These are phyloP conservation scores for Leucozona laternaria DNA, from an alignment of 2,888 invertebrate genomes.

Conservation along the genomic window DNA sequence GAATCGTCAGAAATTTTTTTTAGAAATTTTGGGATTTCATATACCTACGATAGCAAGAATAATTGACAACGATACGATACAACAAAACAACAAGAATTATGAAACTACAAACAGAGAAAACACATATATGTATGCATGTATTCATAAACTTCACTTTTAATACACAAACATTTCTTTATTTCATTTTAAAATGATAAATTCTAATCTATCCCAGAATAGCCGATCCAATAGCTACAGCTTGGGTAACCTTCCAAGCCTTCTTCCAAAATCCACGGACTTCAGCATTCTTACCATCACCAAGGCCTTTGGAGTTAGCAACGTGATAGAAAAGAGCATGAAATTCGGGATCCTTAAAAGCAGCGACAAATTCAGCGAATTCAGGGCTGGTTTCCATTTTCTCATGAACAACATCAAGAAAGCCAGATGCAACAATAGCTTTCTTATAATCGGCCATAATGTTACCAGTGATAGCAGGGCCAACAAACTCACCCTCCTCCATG, in stretches of 20 bases:
- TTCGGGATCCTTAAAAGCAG: constrained; percentile 10
- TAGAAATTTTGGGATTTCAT: too few species aligned
- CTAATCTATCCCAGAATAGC: neutral
- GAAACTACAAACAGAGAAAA: too few species aligned
- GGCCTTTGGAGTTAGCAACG: neutral
- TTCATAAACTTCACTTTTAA: too few species aligned
- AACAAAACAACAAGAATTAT: too few species aligned
- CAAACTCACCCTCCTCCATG: neutral
- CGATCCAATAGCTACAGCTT: neutral
- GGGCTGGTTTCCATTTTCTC: constrained; percentile 25
- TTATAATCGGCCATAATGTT: constrained; percentile 5
- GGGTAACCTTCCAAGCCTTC: neutral
- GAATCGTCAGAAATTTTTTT: too few species aligned
- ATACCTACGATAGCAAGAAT: too few species aligned
- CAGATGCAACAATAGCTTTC: neutral
- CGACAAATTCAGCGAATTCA: constrained; percentile 29
- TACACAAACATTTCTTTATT: too few species aligned
- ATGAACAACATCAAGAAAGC: neutral
- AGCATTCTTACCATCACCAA: neutral
- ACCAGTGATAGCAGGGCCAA: neutral
- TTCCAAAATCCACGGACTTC: constrained; percentile 7
- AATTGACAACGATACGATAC: too few species aligned
- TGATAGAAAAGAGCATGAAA: neutral
- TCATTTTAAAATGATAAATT: neutral
- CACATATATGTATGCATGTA: too few species aligned